These are phyloP conservation scores for Allolobophora icterica DNA, from an alignment of 2,888 invertebrate genomes.

Conservation along the genomic window DNA sequence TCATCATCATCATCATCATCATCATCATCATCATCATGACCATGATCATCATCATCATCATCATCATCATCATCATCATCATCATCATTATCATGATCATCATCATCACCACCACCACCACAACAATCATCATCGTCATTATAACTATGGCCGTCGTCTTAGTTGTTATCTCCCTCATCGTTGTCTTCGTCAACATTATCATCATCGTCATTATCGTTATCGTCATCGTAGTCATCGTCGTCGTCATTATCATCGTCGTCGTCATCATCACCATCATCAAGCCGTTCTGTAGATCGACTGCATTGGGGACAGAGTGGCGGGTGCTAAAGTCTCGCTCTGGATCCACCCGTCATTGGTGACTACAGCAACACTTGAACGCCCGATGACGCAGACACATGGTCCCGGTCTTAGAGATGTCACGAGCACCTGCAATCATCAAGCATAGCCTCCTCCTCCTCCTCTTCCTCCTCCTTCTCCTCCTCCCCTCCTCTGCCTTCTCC, in stretches of 20 bases:
- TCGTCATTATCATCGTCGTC: slow-evolving; percentile 31
- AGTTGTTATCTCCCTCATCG: not conserved
- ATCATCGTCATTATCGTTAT: slow-evolving; percentile 33
- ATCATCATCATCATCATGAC: no score
- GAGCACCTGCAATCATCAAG: not conserved
- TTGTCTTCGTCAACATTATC: slow-evolving; percentile 25
- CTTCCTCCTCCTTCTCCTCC: not conserved
- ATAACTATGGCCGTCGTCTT: not conserved
- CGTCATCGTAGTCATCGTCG: slow-evolving; percentile 33
- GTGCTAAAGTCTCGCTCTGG: not conserved
- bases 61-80: no score
- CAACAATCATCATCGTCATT: no score
- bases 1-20: no score
- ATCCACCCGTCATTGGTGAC: not conserved
- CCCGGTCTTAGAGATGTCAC: not conserved
- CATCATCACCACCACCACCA: not conserved
- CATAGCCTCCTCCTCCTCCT: not conserved
- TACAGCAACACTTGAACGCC: not conserved
- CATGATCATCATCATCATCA: no score
- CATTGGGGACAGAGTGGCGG: not conserved
- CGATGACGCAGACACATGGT: not conserved
- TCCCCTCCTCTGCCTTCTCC: not conserved
- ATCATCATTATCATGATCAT: no score
- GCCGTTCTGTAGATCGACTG: not conserved
- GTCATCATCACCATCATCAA: slow-evolving; percentile 24